Base-by-base conservation (phyloP, 2,113 vertebrate genomes). In the Pelvicachromis taeniatus region DNA sequence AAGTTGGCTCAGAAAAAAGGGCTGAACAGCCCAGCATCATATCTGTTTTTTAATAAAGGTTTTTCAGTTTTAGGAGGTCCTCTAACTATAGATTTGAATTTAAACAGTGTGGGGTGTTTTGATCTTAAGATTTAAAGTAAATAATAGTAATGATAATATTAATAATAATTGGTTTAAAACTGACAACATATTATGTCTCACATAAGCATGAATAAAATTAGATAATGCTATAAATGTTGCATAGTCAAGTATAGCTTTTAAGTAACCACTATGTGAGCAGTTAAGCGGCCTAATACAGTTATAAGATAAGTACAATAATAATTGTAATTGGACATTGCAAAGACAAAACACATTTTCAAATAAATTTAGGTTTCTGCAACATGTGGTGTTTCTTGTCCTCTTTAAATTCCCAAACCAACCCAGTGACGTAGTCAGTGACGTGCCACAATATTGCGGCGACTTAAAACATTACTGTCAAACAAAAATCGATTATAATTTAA, bases 61-160 rank as follows among this genome's bases (percentile, higher is more conserved):
- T 73, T 29, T 48, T 48, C 5, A 50, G 12, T 48, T 48, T 73
- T 29, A 45, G 14, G 3, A 11, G 23, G 21, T 17, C 65, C 14
- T 48, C 23, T 17, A 48, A 48, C 65, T 48, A 9, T 13, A 45
- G 65, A 70, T 70, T 45, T 26, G 40, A 70, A 45, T 45, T 26
- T 70, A 45, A 23, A 45, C 38, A 26, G 3, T 4, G 26, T 21
- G 3, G 3, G 40, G 0, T 9, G 40, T 40, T 61, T 33, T 63
- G 1, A 42, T 45, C 8, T 26, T 14, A 45, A 45, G 13, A 40
- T 45, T 68, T 70, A 26, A 70, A 42, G 40, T 45, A 40, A 45
- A 70, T 26, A 70, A 14, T 21, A 21, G 0, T 63, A n/a, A 0
- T 38, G 38, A 63, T 63, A 63, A 21, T 38, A 63, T 63, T 63